Percentiles rank a stretch among this genome's conserved stretches.
Evolutionary conservation across 1,140 invertebrate species (phyloP).

Genomic region (Hycleus cichorii): DNA sequence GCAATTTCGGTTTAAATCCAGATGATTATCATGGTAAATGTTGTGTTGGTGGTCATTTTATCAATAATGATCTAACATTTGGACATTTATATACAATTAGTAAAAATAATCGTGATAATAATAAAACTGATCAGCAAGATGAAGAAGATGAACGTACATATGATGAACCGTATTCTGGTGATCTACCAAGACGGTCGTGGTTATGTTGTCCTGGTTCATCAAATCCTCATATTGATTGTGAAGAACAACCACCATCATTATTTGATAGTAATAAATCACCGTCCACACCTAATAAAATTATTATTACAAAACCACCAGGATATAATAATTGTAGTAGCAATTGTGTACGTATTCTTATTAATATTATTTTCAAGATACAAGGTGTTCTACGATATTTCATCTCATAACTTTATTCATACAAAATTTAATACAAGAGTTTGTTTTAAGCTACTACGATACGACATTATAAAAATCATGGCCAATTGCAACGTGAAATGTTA

Average conservation of each 20-base stretch:
- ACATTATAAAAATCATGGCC: too few relatives aligned
- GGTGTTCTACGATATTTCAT: not conserved
- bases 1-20: conserved; percentile 24
- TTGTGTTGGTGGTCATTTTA: conserved; percentile 32
- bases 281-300: conserved; percentile 26
- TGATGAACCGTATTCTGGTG: conserved; percentile 39
- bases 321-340: conserved; percentile 28
- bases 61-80: conserved; percentile 29
- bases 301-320: conserved; percentile 33
- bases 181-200: conserved; percentile 37
- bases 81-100: conserved; percentile 39
- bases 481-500: too few relatives aligned
- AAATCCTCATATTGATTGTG: conserved; percentile 27
- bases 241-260: conserved; percentile 26
- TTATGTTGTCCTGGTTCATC: conserved; percentile 40
- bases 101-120: conserved; percentile 14
- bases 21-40: conserved; percentile 27
- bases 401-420: too few relatives aligned
- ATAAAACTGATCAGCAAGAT: not conserved
- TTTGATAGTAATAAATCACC: conserved; percentile 21
- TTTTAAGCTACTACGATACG: too few relatives aligned
- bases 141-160: conserved; percentile 36
- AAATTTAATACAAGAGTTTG: too few relatives aligned
- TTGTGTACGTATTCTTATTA: conserved; percentile 34
- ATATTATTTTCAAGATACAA: not conserved